Evolutionary conservation across 2,797 vertebrate species (phyloP), one percentile per base, ranked within the genome.

Genomic region (Xenopus petersii): DNA sequence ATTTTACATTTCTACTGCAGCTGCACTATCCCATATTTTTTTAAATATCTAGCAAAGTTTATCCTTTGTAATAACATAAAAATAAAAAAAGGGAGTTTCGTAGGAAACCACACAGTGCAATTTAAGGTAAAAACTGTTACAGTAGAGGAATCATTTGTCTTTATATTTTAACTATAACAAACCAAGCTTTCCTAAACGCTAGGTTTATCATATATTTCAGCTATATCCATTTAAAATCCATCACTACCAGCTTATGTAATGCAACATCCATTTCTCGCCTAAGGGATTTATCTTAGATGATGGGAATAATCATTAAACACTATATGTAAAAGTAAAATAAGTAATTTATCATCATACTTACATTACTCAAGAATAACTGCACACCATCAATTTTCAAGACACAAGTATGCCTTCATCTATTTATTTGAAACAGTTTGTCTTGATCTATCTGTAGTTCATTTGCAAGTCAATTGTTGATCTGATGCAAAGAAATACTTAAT

Each of bases 401-500:
- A 78, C 75, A 68, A 73, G 49, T 64, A 78, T 73, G 70, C 65
- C 70, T 78, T 78, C 75, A 78, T 78, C 70, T 78, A 46, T 78
- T 78, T 78, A 69, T 73, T 73, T 78, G 49, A 78, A 78, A 73
- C 75, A 78, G 70, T 78, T 78, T 73, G 70, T 73, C 75, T 78
- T 71, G 65, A 73, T 73, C 62, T 78, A 73, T 78, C 75, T 77
- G 75, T 61, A 78, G 75, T 78, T 78, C 75, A 73, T 78, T 78
- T 78, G 75, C 70, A 78, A 78, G 75, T 78, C 70, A 78, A 73
- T 78, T 78, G 75, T 78, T 73, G 70, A 77, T 63, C 65, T 78
- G 75, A 58, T 78, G 70, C 75, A 78, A 58, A 73, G 64, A 64
- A 73, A 73, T 73, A 64, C 75, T 73, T 78, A 78, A 73, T 73